Base-by-base conservation (phyloP, 2,113 vertebrate species). In the Limanda limanda region DNA sequence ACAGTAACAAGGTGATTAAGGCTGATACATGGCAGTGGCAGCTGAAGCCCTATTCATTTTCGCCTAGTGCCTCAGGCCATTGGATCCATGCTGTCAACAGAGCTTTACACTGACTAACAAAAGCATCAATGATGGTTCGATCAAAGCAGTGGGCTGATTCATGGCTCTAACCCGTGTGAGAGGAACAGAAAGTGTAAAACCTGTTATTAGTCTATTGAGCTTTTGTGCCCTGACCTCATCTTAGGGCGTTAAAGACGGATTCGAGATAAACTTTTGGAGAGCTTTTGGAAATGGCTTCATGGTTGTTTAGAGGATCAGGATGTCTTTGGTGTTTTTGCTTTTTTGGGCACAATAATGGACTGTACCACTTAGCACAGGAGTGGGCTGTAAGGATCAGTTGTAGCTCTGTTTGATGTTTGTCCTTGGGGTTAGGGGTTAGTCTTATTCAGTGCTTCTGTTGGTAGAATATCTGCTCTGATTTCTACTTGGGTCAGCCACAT, bases 61-160 rank as follows among this genome's bases (percentile, higher is more conserved):
- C 45, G 63, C 35, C 21, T 6, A 1, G 11, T 2, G 71, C 87
- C 79, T 21, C 60, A 17, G 87, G 80, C 71, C 58, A 21, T 63
- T 55, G 52, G 52, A 55, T 23, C 21, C 21, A 5, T 23, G 74
- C 78, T 88, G 89, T 91, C 89, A 91, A 55, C 85, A 82, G 69
- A 58, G 77, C 80, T 83, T 84, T 86, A 85, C 67, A 57, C 42
- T 40, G 62, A 63, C 31, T 2, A 48, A 82, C 85, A 86, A 77
- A 84, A 77, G 81, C 23, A 54, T 13, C 23, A 58, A 57, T 71
- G 42, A 45, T 45, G 42, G 42, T 62, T 65, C 24, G 81, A 91
- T 91, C 83, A 91, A 89, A 90, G 88, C 17, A 4, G 12, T 13
- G 58, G 27, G 74, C 74, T 76, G 57, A 23, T 21, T 21, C 52